Base-by-base conservation (phyloP, 2,113 vertebrate genomes). In the Gopherus flavomarginatus region DNA sequence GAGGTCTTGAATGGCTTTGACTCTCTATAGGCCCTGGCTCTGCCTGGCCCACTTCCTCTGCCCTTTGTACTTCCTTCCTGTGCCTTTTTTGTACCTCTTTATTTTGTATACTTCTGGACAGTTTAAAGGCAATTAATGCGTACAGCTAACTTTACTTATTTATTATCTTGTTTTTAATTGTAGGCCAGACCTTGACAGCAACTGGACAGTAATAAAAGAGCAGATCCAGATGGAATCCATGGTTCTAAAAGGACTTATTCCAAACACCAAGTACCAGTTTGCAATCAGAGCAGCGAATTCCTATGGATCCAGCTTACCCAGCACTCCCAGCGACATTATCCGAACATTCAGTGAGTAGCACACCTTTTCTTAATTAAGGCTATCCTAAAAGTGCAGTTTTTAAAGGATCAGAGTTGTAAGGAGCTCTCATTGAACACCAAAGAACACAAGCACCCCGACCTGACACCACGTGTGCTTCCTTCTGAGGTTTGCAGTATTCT, bases 211-310 rank as follows among this genome's bases (percentile, higher is more conserved):
- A 88, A 99, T 99, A 90, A 98, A 98, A 79, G 99, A 99, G 90
- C 98, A 98, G 80, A 98, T 99, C 92, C 98, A 98, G 96, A 98
- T 99, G 52, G 99, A 98, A 89, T 99, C 99, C 82, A 99, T 99
- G 99, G 99, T 99, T 87, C 98, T 99, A 90, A 99, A 99, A 96
- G 99, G 99, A 49, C 97, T 99, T 17, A 92, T 98, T 54, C 98
- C 99, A 5, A 98, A 99, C 78, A 99, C 99, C 1, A 98, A 98
- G 91, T 99, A 99, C 93, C 99, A 99, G 98, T 99, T 99, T 97
- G 98, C 99, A 0, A 95, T 99, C 79, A 98, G 98, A 96, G 99
- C 99, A 1, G 97, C 98, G 56, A 99, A 99, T 90, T 57, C 96
- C 38, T 98, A 99, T 1, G 99, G 99, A 80, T 94, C 97, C 52